Evolutionary conservation across 1,140 invertebrate species (phyloP).

Genomic region (Tenebrio molitor): DNA sequence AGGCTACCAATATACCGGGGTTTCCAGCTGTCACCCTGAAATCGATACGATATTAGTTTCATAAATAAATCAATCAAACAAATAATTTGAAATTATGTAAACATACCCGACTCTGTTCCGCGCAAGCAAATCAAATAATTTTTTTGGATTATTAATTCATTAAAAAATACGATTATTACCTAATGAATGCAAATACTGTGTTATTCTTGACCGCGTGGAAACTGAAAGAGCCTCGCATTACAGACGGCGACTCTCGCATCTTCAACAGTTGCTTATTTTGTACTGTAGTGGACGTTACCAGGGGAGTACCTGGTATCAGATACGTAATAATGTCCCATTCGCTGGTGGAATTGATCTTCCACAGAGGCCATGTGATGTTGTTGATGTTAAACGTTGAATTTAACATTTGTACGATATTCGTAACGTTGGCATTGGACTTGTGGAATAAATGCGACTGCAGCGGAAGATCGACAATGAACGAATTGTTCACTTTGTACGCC

Average conservation of each 20-base stretch:
- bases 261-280: constrained; percentile 66
- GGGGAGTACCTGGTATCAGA: constrained; percentile 80
- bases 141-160: constrained; percentile 22
- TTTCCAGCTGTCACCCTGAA: constrained; percentile 77
- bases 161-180: constrained; percentile 72
- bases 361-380: constrained; percentile 67
- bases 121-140: constrained; percentile 43
- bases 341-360: constrained; percentile 66
- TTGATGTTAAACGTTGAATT: constrained; percentile 60
- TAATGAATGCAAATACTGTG: constrained; percentile 74
- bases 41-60: constrained; percentile 53
- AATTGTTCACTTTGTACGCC: constrained; percentile 61
- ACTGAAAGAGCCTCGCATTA: constrained; percentile 72
- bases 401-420: constrained; percentile 50
- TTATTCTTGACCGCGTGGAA: constrained; percentile 67
- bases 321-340: constrained; percentile 76
- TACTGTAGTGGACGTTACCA: constrained; percentile 73
- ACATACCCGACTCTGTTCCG: constrained; percentile 41
- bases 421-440: constrained; percentile 53
- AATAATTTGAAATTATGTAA: constrained; percentile 40
- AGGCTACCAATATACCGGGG: constrained; percentile 77
- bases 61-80: constrained; percentile 2
- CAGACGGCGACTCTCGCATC: constrained; percentile 67
- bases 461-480: constrained; percentile 65
- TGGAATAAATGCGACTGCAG: constrained; percentile 59